Percentiles rank a stretch among this genome's conserved stretches.
Conservation (phyloP, 2,888 invertebrate species). For the Cheilosia urbana region DNA sequence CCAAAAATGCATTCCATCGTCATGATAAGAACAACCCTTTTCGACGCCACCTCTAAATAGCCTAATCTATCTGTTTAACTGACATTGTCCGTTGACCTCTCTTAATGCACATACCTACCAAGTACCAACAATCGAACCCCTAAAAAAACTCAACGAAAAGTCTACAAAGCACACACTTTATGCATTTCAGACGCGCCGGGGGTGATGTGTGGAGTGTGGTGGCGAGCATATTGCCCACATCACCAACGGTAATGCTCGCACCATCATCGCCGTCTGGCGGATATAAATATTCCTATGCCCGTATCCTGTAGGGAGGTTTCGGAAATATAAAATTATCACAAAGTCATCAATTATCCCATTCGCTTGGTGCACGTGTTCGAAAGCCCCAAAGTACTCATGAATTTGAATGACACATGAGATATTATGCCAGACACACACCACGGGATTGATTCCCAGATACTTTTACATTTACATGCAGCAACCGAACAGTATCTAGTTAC, state of each 20-base stretch:
- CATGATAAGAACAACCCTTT: too few relatives aligned
- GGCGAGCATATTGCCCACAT: conserved; percentile 34
- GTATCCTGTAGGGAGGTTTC: not conserved
- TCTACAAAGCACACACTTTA: conserved; percentile 19
- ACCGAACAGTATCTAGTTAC: conserved; percentile 31
- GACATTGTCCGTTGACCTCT: not conserved
- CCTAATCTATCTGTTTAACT: not conserved
- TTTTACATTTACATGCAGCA: not conserved
- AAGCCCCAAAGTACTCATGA: conserved; percentile 65
- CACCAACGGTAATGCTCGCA: not conserved
- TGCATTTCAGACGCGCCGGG: not conserved
- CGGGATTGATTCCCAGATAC: conserved; percentile 55
- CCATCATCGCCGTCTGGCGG: not conserved
- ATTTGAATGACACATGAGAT: conserved; percentile 51
- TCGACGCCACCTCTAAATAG: too few relatives aligned
- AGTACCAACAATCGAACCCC: not conserved
- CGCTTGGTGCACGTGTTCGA: conserved; percentile 58
- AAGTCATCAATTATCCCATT: conserved; percentile 52
- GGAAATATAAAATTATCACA: conserved; percentile 39
- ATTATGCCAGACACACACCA: conserved; percentile 48
- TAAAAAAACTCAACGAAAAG: not conserved
- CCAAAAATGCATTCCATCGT: too few relatives aligned
- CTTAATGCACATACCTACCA: not conserved
- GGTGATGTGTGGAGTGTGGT: not conserved
- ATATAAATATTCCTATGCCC: not conserved